These are phyloP conservation scores for Adrianichthys oophorus DNA, from an alignment of 2,797 vertebrate genomes.

Conservation along the genomic window DNA sequence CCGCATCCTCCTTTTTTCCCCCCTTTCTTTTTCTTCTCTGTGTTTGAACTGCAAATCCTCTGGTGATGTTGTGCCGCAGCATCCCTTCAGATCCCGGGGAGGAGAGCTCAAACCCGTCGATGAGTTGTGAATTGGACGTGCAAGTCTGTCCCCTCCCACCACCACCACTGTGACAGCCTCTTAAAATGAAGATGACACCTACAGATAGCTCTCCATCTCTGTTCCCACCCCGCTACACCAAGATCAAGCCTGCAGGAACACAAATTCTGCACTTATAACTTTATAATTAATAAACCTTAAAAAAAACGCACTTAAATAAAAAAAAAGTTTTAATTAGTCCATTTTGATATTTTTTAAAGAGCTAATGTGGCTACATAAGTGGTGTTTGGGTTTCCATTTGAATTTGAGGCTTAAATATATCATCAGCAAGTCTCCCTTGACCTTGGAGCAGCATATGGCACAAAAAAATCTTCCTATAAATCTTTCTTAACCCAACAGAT, in stretches of 20 bases:
- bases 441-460: slow-evolving; percentile 58
- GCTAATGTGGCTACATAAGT: slow-evolving; percentile 3
- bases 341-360: slow-evolving; percentile 1
- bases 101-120: slow-evolving; percentile 5
- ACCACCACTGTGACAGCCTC: slow-evolving; percentile 62
- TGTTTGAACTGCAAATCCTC: slow-evolving; percentile 2
- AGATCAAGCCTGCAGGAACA: not conserved
- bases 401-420: slow-evolving; percentile 26
- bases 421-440: slow-evolving; percentile 39
- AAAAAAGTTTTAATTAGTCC: not conserved
- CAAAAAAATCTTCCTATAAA: slow-evolving; percentile 4
- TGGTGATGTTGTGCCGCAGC: slow-evolving; percentile 32
- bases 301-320: not conserved
- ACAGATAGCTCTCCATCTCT: slow-evolving; percentile 13
- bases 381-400: slow-evolving; percentile 5
- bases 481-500: slow-evolving; percentile 7
- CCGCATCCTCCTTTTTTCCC: slow-evolving; percentile 12
- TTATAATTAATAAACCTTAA: too few species aligned
- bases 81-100: slow-evolving; percentile 3
- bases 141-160: slow-evolving; percentile 13
- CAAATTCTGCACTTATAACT: too few species aligned
- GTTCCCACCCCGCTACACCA: slow-evolving; percentile 13
- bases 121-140: slow-evolving; percentile 29
- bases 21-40: not conserved
- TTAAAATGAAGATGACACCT: slow-evolving; percentile 39